Percentiles rank a stretch among this genome's conserved stretches.
These are phyloP conservation scores for Eulemur coronatus DNA, from an alignment of 2,797 vertebrate genomes.

Conservation along the genomic window DNA sequence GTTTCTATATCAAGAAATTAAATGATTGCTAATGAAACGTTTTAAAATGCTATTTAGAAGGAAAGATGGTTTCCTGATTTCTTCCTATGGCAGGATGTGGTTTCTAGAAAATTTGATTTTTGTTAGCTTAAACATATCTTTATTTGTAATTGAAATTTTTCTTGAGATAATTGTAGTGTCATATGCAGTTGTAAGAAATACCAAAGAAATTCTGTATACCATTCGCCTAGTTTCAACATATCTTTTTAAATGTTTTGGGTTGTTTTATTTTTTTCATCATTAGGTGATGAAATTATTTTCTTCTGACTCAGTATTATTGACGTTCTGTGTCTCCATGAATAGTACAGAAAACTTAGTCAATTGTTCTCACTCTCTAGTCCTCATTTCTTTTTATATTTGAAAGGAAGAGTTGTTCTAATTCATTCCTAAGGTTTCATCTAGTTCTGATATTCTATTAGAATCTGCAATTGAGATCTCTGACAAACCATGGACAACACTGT, in stretches of 20 bases:
- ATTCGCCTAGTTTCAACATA: not conserved
- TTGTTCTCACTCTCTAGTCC: not conserved
- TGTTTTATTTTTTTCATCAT: not conserved
- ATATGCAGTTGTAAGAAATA: not conserved
- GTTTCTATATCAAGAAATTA: constrained; percentile 1
- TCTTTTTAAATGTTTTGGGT: not conserved
- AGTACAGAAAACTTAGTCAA: not conserved
- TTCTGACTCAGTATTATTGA: not conserved
- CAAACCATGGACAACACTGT: not conserved
- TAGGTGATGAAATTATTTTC: not conserved
- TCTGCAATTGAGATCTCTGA: not conserved
- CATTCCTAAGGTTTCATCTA: not conserved
- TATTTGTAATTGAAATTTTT: not conserved
- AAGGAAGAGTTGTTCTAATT: not conserved
- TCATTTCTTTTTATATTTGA: not conserved
- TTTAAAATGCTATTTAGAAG: constrained; percentile 7
- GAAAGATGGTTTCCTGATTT: constrained; percentile 25
- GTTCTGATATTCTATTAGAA: not conserved
- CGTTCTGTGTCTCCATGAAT: not conserved
- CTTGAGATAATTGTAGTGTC: not conserved
- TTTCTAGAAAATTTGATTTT: constrained; percentile 38
- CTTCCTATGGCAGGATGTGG: not conserved
- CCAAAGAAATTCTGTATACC: not conserved
- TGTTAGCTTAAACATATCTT: constrained; percentile 19
- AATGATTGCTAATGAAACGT: not conserved